Base-by-base conservation (phyloP, 2,113 vertebrate species). In the Callionymus lyra region DNA sequence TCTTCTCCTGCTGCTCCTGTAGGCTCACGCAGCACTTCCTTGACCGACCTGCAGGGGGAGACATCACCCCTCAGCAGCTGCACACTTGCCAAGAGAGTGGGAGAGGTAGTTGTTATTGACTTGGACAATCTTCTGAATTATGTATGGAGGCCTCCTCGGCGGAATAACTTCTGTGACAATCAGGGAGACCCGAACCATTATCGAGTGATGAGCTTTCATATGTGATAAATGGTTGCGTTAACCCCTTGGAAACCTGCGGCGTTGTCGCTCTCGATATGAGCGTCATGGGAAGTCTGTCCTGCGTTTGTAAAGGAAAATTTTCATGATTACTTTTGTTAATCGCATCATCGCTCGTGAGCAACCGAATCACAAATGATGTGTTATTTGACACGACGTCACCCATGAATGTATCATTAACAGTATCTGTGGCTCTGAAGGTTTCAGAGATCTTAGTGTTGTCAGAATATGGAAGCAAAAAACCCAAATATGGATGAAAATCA, bases 41-140 rank as follows among this genome's bases (percentile, higher is more conserved):
- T 1, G 1, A 44, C 56, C 44, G 47, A 62, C 65, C 82, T 84
- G 57, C 72, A 82, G 82, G 77, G 72, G 82, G 84, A 77, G 81
- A 79, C 78, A 83, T 68, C 51, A 73, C 65, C 77, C 83, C 70
- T 82, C 50, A 18, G 54, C 73, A 70, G n/a, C 44, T 32, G 3
- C 38, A 47, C 17, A 12, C 42, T 56, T 44, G 39, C 65, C 50
- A 50, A 52, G 44, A 33, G 34, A 56, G 18, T 50, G 56, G 38
- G 44, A 62, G 21, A 55, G 57, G 45, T 50, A 39, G 21, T 62
- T 61, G 62, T 64, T 66, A 74, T 68, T 45, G 64, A 59, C 36
- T 45, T 2, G 45, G 59, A 74, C 63, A 75, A 56, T 13, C 39
- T 49, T 10, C 45, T 79, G 43, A 60, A 71, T 77, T 53, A 76